Conservation (phyloP, 2,797 vertebrate genomes). For the Novumbra hubbsi region DNA sequence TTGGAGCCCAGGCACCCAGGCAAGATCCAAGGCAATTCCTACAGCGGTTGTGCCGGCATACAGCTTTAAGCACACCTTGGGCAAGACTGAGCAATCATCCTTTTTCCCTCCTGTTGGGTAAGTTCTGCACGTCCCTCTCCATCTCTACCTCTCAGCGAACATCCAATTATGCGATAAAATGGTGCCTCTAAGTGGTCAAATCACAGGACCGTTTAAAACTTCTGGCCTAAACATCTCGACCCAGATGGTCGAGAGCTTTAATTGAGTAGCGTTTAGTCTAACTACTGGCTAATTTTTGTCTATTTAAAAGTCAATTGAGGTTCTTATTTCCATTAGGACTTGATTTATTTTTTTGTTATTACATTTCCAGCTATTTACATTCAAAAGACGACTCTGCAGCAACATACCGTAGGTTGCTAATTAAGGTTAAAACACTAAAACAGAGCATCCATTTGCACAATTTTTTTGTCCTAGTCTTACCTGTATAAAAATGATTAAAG, state of each 20-base stretch:
- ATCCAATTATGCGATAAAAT: slow-evolving; percentile 17
- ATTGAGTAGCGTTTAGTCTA: slow-evolving; percentile 55
- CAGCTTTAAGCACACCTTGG: not conserved
- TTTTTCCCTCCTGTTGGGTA: not conserved
- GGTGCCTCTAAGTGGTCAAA: slow-evolving; percentile 11
- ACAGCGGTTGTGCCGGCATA: no score
- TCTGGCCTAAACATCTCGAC: slow-evolving; percentile 29
- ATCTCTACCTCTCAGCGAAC: not conserved
- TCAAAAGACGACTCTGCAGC: slow-evolving; percentile 38
- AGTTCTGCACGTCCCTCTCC: not conserved
- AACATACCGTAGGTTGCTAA: slow-evolving; percentile 9
- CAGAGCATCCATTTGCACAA: not conserved
- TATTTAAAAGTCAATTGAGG: slow-evolving; percentile 57
- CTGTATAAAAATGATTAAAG: not conserved
- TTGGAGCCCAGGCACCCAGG: not conserved
- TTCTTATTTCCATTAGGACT: slow-evolving; percentile 28
- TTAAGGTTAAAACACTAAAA: not conserved
- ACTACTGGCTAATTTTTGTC: slow-evolving; percentile 51
- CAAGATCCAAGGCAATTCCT: not conserved
- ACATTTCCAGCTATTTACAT: slow-evolving; percentile 53
- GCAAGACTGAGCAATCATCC: not conserved
- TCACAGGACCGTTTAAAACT: slow-evolving; percentile 44
- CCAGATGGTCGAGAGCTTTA: slow-evolving; percentile 50
- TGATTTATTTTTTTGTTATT: slow-evolving; percentile 36
- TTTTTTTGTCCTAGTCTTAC: not conserved